These are phyloP conservation scores for Halocynthia roretzi DNA, from an alignment of 23 tunicate genomes.

Conservation along the genomic window DNA sequence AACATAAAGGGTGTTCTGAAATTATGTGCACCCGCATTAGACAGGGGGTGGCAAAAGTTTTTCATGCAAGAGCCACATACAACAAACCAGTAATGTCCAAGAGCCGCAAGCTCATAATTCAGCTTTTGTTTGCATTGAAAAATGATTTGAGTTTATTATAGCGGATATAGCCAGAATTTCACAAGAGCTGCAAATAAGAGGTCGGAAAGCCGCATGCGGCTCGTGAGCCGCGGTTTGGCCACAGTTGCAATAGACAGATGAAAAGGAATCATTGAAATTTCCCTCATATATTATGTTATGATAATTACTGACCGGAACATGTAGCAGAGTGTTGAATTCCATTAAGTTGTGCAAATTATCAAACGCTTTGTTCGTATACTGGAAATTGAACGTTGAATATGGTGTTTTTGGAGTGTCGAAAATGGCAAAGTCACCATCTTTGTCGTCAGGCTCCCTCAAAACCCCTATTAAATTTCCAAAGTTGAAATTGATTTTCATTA, in stretches of 20 bases:
- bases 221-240: neutral
- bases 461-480: constrained; percentile 42
- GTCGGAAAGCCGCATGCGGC: neutral
- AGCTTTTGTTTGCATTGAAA: no score
- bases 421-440: constrained; percentile 68
- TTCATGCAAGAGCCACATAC: no score
- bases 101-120: no score
- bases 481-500: neutral
- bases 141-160: no score
- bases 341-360: constrained; percentile 74
- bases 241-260: neutral
- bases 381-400: constrained; percentile 93
- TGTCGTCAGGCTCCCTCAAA: constrained; percentile 59
- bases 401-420: constrained; percentile 79
- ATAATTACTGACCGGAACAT: constrained; percentile 51
- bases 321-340: constrained; percentile 82
- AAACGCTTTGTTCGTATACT: constrained; percentile 82
- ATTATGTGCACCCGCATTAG: no score
- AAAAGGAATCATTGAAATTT: neutral
- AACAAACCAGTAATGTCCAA: no score
- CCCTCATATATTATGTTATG: neutral
- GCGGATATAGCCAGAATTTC: no score
- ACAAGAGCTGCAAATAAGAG: no score
- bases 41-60: no score
- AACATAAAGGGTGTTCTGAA: no score